Base-by-base conservation (phyloP, 2,888 invertebrate genomes). In the Neoscelio sp. region DNA sequence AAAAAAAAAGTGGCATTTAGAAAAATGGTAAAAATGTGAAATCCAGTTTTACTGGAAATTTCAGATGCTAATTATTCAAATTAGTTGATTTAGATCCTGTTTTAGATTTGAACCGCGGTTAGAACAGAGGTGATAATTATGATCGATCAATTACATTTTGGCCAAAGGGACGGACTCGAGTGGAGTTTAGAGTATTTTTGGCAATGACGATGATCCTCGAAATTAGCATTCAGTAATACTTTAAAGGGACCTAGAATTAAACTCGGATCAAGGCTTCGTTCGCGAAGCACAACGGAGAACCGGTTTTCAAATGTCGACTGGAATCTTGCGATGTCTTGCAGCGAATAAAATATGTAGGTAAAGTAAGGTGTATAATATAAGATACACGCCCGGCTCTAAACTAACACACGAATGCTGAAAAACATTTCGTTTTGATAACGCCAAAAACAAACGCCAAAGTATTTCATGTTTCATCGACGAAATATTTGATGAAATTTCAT, bases 281-380 rank as follows among this genome's bases (percentile, higher is more conserved):
- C 60, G 77, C 75, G 71, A 74, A 76, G 40, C 65, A 58, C 76
- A 54, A 65, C 62, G 54, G 23, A 82, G 78, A 85, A 84, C 85
- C 84, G 85, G 85, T 85, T 84, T 80, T 80, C 58, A 67, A 77
- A 68, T 74, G 67, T 78, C 78, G 75, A 75, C 64, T 78, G 81
- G 82, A 82, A 80, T 83, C 79, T 82, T 78, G 79, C 80, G 81
- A 67, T 80, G 78, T 50, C 71, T 60, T 76, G 60, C 80, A 54
- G 58, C 54, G 33, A 20, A 68, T 76, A 62, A 68, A 68, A 76
- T 68, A 62, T 64, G 54, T 70, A 76, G 62, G 56, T 76, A 70
- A 64, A 62, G 54, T 54, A 64, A 76, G 68, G 68, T 56, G 68
- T 60, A 52, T 56, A 58, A 38, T 35, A 52, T 12, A 56, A 28